These are phyloP conservation scores for Lithobates sylvaticus DNA, from an alignment of 2,797 vertebrate species.

Conservation along the genomic window DNA sequence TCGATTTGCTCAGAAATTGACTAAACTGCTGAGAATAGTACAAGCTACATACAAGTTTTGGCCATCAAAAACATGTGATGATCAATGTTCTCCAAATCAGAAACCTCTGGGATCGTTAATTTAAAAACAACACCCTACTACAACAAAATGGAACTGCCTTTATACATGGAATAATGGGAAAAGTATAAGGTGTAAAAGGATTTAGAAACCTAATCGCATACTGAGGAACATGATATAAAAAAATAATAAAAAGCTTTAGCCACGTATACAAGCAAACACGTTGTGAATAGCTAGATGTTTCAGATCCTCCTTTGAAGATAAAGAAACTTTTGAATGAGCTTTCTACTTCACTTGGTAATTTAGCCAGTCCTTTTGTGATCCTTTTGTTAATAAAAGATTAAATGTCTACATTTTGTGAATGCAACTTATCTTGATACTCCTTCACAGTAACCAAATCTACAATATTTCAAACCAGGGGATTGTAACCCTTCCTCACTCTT, in stretches of 20 bases:
- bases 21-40: background rate
- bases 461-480: no score
- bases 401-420: no score
- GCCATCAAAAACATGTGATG: background rate
- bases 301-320: background rate
- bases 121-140: background rate
- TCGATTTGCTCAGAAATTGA: background rate
- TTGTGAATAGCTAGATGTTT: background rate
- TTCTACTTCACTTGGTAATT: background rate
- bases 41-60: no score
- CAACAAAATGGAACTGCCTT: background rate
- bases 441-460: no score
- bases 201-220: background rate
- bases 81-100: background rate
- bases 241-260: background rate
- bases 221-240: background rate
- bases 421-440: no score
- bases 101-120: background rate
- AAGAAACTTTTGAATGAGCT: background rate
- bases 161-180: background rate
- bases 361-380: background rate
- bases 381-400: background rate
- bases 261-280: background rate
- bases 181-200: background rate
- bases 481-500: no score